Evolutionary conservation across 2,888 invertebrate genomes (phyloP), one percentile per base, ranked within the genome.

Genomic region (Calameuta filiformis): DNA sequence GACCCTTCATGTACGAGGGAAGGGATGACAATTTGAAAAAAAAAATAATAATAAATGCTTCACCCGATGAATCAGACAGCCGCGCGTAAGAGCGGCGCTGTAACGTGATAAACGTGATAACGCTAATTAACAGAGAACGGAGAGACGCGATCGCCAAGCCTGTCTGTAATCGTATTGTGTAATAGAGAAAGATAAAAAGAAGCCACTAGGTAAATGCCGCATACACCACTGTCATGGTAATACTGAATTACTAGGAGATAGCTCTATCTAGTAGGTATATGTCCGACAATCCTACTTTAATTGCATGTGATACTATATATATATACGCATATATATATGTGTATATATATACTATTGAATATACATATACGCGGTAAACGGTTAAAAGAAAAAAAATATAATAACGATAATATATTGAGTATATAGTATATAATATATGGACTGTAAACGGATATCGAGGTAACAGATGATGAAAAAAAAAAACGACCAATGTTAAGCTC

Each of bases 261-360:
- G 80, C 81, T 86, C 85, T 85, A 76, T 73, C 79, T 76, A 81
- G 85, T 85, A 83, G 85, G 83, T 89, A 89, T 84, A 89, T 90
- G 89, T 90, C 87, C 87, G 90, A 90, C 90, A 90, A 90, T 90
- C 90, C 89, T 90, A 87, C 87, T 89, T 90, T 89, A 89, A 89
- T 88, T 90, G 89, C 90, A 90, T 90, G 90, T 90, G 89, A 90
- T 90, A 90, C 89, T 89, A 88, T 87, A 83, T 77, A 71, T 75
- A 40, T 73, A 73, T 81, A 83, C 84, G 84, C 84, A 83, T 85
- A 81, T 81, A 84, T 77, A 82, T 79, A 81, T 83, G 81, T 79
- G 81, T 83, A 82, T 80, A 81, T 81, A 79, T 82, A 81, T 81
- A 80, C 80, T 81, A 81, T 73, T 77, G 71, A 76, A 76, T 78